A percentile compares a stretch with the other conserved stretches of the same genome.
Evolutionary conservation across 1,140 invertebrate species (phyloP).

Genomic region (Bombus breviceps): DNA sequence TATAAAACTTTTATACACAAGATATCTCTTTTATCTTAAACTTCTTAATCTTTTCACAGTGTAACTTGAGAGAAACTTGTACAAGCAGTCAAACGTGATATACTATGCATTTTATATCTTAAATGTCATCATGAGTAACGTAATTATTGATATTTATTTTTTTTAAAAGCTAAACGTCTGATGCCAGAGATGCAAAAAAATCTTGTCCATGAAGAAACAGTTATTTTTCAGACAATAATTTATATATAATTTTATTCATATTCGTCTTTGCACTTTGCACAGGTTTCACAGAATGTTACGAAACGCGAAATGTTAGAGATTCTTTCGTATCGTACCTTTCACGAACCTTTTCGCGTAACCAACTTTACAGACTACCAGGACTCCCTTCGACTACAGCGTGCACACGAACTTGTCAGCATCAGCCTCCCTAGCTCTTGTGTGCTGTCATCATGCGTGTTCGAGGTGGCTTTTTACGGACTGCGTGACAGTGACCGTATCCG

Average conservation of each 20-base stretch:
- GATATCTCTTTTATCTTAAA: no score
- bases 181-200: no score
- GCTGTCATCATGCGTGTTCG: constrained; percentile 50
- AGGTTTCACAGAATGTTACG: not conserved
- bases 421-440: constrained; percentile 66
- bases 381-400: constrained; percentile 60
- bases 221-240: no score
- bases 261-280: not conserved
- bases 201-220: no score
- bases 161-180: no score
- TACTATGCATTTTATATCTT: no score
- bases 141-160: no score
- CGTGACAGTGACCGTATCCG: constrained; percentile 41
- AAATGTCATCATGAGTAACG: no score
- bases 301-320: not conserved
- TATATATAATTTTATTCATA: no score
- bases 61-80: no score
- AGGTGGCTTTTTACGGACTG: constrained; percentile 41
- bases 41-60: no score
- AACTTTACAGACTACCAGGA: constrained; percentile 55
- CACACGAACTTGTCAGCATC: constrained; percentile 62
- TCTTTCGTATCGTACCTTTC: not conserved
- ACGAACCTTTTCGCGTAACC: constrained; percentile 5
- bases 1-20: not conserved
- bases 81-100: no score